Conservation (phyloP, 1,140 invertebrate species). For the Drosophila quadrilineata region DNA sequence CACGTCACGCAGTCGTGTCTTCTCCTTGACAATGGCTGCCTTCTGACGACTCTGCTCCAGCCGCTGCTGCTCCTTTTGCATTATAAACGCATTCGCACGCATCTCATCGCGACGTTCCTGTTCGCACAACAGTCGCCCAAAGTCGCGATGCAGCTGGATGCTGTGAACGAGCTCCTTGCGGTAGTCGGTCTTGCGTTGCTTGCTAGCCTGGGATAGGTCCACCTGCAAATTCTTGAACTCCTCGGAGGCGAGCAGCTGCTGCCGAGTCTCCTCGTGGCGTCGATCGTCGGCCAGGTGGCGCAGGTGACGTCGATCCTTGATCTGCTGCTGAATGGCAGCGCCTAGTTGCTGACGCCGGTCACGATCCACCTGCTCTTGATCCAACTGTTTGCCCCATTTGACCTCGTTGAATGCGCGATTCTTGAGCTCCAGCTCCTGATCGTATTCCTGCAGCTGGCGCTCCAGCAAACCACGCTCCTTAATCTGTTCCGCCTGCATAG, state of each 20-base stretch:
- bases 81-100: constrained; percentile 45
- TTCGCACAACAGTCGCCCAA: constrained; percentile 48
- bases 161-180: constrained; percentile 54
- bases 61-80: constrained; percentile 46
- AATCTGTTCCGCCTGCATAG: constrained; percentile 65
- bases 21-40: constrained; percentile 44
- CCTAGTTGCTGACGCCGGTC: constrained; percentile 45
- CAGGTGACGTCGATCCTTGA: constrained; percentile 47
- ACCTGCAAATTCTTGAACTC: constrained; percentile 42
- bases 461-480: constrained; percentile 41
- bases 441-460: constrained; percentile 33
- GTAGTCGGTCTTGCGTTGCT: constrained; percentile 33
- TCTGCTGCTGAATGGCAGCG: constrained; percentile 54
- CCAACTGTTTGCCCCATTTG: constrained; percentile 51
- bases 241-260: constrained; percentile 36
- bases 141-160: constrained; percentile 42
- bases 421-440: constrained; percentile 41
- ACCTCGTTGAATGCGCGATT: constrained; percentile 46
- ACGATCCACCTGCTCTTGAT: constrained; percentile 34
- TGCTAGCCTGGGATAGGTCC: constrained; percentile 13
- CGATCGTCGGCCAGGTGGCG: constrained; percentile 58
- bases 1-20: constrained; percentile 37
- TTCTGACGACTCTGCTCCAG: constrained; percentile 29
- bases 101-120: constrained; percentile 57
- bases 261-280: constrained; percentile 27